A percentile compares a stretch with the other conserved stretches of the same genome.
Conservation (phyloP, 2,888 invertebrate genomes). For the Augochlorella aurata region DNA sequence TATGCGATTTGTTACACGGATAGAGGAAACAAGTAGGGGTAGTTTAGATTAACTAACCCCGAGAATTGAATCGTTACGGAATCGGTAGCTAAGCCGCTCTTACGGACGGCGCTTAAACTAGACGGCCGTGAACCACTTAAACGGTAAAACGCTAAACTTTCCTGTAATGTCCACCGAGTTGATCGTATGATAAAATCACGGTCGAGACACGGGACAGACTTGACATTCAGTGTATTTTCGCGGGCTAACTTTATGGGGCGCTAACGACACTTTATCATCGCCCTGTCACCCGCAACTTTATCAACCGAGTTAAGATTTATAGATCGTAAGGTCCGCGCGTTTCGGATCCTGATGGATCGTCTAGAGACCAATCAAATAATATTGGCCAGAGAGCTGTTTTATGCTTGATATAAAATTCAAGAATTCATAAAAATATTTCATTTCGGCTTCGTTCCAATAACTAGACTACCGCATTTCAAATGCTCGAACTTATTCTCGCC, state of each 20-base stretch:
- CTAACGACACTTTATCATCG: conserved; percentile 11
- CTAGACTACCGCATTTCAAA: neutral
- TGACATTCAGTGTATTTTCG: neutral
- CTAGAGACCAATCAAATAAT: conserved; percentile 7
- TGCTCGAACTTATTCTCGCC: neutral
- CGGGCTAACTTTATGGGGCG: neutral
- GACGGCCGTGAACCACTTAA: conserved; percentile 60
- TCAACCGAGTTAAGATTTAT: conserved; percentile 5
- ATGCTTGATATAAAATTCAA: neutral
- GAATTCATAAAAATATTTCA: neutral
- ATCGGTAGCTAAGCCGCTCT: conserved; percentile 75
- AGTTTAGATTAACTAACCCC: neutral
- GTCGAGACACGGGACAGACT: neutral
- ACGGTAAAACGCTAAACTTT: conserved; percentile 63
- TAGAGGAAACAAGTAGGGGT: neutral
- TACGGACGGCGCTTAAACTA: conserved; percentile 75
- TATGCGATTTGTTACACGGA: neutral
- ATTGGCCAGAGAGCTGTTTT: neutral
- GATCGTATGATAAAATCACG: conserved; percentile 11
- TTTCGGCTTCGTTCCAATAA: neutral
- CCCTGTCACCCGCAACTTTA: neutral
- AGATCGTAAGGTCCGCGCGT: neutral
- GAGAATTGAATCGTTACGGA: conserved; percentile 44
- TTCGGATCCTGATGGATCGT: neutral
- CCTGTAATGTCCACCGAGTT: conserved; percentile 55